Base-by-base conservation (phyloP, 1,140 invertebrate genomes). In the Diorhabda sublineata region DNA sequence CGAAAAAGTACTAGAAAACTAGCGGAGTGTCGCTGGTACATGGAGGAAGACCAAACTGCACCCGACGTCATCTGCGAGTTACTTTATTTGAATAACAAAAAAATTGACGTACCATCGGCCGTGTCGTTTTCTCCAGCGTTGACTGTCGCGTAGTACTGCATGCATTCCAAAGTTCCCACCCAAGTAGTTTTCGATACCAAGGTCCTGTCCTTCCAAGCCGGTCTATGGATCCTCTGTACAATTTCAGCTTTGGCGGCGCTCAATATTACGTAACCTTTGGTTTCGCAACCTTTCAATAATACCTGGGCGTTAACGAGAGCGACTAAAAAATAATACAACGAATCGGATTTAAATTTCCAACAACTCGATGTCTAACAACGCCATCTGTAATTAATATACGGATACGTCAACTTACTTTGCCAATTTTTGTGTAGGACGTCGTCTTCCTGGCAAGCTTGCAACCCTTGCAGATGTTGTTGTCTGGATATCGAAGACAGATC, bases 101-200 rank as follows among this genome's bases (percentile, higher is more conserved):
- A 11, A 9, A n/a, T 44, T 56, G 63, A 42, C 71, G 74, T 78
- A 82, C 81, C 80, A 75, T 83, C 82, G 59, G 79, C 68, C 8
- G 80, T 76, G 67, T 81, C 80, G 82, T 93, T 91, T 76, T 92
- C 90, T 8, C 91, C 92, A 0, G 86, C 85, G 80, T 91, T 94
- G 43, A 98, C 96, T 44, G 96, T 98, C 2, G 96, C 96, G 84
- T 98, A 99, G 83, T 98, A 99, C 87, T 98, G 96, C 96, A 99
- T 98, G 81, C 96, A 96, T 79, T 98, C 95, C 2, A 99, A 84
- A 66, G 92, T 90, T 5, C 96, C 96, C 61, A 94, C 90, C 96
- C 97, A 99, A 0, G 96, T 97, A 2, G 93, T 95, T 83, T 98
- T 98, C 6, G 94, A 91, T 9, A 96, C 91, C 0, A 97, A 84